Evolutionary conservation across 2,113 vertebrate genomes (phyloP).

Genomic region (Lethenteron camtschaticum): DNA sequence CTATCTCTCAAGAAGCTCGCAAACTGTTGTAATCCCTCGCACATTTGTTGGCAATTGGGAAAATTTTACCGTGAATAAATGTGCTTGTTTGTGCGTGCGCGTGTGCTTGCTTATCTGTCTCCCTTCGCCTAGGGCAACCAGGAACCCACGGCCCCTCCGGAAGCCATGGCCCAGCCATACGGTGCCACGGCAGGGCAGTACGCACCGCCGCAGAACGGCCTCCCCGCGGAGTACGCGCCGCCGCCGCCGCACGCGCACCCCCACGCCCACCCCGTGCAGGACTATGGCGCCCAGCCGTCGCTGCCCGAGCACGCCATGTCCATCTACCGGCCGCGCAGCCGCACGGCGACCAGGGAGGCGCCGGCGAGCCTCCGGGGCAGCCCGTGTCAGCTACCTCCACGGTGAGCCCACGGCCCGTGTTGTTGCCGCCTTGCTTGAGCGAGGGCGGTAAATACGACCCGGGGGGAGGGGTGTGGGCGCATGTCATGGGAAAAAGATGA

Average conservation of each 20-base stretch:
- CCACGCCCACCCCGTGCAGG: constrained; percentile 3
- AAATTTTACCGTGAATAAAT: too few relatives aligned
- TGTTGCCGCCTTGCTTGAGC: too few relatives aligned
- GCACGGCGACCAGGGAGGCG: not conserved
- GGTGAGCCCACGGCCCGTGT: not conserved
- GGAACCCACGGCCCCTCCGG: constrained; percentile 2
- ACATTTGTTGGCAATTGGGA: too few relatives aligned
- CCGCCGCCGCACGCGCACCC: too few relatives aligned
- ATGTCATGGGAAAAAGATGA: too few relatives aligned
- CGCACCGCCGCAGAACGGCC: constrained; percentile 2
- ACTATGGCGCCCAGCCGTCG: not conserved
- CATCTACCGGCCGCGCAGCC: constrained; percentile 3
- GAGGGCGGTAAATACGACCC: too few relatives aligned
- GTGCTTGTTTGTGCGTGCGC: too few relatives aligned
- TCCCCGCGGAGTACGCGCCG: constrained; percentile 2
- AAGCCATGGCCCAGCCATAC: constrained; percentile 4
- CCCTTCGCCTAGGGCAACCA: not conserved
- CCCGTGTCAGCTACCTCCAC: not conserved
- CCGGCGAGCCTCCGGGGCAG: not conserved
- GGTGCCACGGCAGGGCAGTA: not conserved
- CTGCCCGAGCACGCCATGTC: constrained; percentile 6
- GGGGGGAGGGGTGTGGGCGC: too few relatives aligned
- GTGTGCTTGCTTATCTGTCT: too few relatives aligned
- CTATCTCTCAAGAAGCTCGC: too few relatives aligned
- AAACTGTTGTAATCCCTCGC: too few relatives aligned